Evolutionary conservation across 2,888 invertebrate species (phyloP), one percentile per base, ranked within the genome.

Genomic region (Ecliptopera silaceata): DNA sequence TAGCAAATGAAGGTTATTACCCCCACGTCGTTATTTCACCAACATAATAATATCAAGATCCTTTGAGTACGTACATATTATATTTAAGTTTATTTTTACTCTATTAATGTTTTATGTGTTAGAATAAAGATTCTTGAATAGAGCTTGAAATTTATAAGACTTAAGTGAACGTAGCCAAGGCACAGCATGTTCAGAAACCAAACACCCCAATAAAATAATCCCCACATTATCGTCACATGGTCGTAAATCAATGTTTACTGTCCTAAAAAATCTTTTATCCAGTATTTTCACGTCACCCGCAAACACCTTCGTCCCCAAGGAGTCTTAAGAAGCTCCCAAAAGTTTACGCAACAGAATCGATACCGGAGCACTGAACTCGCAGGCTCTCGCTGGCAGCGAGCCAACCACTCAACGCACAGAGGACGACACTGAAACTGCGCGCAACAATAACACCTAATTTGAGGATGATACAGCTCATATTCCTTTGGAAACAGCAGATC

Each of bases 331-430:
- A 36, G 32, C 10, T 36, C 50, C 46, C 38, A 17, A 52, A 51
- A 51, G 46, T 38, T 57, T 53, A 53, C 57, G 57, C 44, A 57
- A 57, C 31, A 11, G 38, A 45, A 57, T 57, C 57, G 52, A 57
- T 57, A 32, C 17, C 26, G 45, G 57, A 44, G 52, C 57, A 52
- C 4, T 57, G 57, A 48, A 47, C 56, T 42, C 51, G 2, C 32
- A 31, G 39, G 8, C 38, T 49, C 38, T 20, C 41, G 12, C 5
- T 56, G 56, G 56, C 56, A 41, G 45, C 8, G 29, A 12, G 45
- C 45, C 45, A 45, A 20, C 1, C 1, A 18, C 17, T 41, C 44
- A 44, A 43, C 43, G 43, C 44, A 31, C 44, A 29, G 17, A 29
- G 13, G 17, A 29, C 20, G 41, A 22, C 31, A 31, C 44, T 42